A percentile compares a stretch with the other conserved stretches of the same genome.
phyloP scores from a whole-genome alignment of 2,888 invertebrate genomes.

The Synergus itoensis region DNA sequence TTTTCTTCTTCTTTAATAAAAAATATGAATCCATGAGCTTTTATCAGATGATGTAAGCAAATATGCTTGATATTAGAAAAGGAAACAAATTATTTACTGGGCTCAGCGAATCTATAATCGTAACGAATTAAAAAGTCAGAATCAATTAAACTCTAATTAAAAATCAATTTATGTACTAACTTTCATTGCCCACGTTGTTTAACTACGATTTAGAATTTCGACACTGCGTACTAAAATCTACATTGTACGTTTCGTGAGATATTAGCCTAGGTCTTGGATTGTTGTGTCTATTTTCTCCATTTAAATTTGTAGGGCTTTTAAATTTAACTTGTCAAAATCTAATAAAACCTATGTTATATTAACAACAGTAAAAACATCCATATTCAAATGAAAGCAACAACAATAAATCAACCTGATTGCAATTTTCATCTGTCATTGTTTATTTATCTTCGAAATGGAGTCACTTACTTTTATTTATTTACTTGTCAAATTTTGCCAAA shows the following conservation, averaged over 20 bases:
- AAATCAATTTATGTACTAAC: neutral
- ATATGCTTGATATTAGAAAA: neutral
- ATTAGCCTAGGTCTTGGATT: slow-evolving; percentile 56
- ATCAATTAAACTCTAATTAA: neutral
- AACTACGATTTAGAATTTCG: slow-evolving; percentile 14
- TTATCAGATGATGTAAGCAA: neutral
- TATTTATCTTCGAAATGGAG: neutral
- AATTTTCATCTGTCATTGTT: neutral
- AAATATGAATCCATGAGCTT: neutral
- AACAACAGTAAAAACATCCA: neutral
- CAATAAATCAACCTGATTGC: slow-evolving; percentile 1
- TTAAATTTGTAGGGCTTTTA: neutral
- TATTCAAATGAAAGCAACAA: neutral
- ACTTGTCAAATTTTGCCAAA: slow-evolving; percentile 20
- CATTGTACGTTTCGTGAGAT: slow-evolving; percentile 42
- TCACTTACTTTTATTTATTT: neutral
- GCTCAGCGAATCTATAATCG: neutral
- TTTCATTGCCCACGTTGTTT: neutral
- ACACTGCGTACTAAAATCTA: slow-evolving; percentile 54
- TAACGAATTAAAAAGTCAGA: neutral
- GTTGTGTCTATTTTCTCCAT: slow-evolving; percentile 11
- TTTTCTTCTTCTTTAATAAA: neutral
- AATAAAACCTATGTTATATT: neutral
- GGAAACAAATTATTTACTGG: neutral
- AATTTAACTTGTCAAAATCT: neutral